A percentile compares a stretch with the other conserved stretches of the same genome.
Conservation (phyloP, 2,888 invertebrate genomes). For the Daptonema setosum region DNA sequence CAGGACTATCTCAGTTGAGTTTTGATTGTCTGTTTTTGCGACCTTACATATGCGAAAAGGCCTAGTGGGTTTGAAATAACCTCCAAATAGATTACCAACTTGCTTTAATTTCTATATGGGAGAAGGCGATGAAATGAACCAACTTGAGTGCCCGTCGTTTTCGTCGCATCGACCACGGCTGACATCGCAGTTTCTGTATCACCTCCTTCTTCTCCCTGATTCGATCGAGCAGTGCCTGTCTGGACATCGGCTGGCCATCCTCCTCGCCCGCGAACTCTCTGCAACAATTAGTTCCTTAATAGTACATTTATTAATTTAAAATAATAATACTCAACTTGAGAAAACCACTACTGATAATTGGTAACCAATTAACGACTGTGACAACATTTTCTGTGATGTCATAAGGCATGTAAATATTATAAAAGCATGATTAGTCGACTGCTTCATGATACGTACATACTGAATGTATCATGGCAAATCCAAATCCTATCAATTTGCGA, state of each 20-base stretch:
- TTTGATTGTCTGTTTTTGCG: not conserved
- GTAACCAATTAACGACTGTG: no score
- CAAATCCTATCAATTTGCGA: no score
- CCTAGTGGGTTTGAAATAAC: not conserved
- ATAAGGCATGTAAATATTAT: no score
- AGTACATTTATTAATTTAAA: not conserved
- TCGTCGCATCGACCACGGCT: constrained; percentile 30
- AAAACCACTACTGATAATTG: not conserved
- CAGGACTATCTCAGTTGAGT: no score
- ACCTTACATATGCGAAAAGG: no score
- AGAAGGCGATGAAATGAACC: not conserved
- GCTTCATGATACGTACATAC: no score
- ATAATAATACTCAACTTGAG: not conserved
- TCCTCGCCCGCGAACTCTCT: no score
- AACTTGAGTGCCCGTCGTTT: constrained; percentile 27
- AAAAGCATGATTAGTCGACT: no score
- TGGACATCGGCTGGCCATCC: constrained; percentile 20
- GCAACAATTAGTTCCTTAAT: no score
- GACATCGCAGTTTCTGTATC: constrained; percentile 27
- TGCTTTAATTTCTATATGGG: not conserved
- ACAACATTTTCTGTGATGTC: no score
- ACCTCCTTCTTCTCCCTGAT: constrained; percentile 31
- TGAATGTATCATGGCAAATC: no score
- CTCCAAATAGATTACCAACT: not conserved
- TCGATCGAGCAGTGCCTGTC: constrained; percentile 26